Conservation (phyloP, 1,140 invertebrate species). For the Hyles euphorbiae region DNA sequence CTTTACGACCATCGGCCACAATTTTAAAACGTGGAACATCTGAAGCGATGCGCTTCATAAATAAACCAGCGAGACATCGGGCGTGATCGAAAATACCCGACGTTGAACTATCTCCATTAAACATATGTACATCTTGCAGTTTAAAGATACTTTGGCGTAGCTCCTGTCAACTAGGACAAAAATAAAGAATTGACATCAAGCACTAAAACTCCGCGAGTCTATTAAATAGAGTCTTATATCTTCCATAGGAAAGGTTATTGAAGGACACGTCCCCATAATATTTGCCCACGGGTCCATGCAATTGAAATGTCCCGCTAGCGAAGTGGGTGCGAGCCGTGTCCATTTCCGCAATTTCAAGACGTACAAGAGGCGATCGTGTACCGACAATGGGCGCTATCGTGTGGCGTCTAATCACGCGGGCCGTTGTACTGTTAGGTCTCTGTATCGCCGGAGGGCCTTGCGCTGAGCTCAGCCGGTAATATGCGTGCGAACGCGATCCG, state of each 20-base stretch:
- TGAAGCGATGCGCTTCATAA: constrained; percentile 15
- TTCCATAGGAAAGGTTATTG: too few species aligned
- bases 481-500: constrained; percentile 69
- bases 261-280: constrained; percentile 3
- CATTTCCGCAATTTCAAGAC: constrained; percentile 71
- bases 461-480: constrained; percentile 49
- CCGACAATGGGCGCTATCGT: constrained; percentile 71
- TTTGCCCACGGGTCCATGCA: constrained; percentile 41
- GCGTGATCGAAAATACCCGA: too few species aligned
- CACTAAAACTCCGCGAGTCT: too few species aligned
- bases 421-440: constrained; percentile 63
- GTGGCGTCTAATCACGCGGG: constrained; percentile 68
- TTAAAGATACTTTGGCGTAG: too few species aligned
- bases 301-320: constrained; percentile 67
- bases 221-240: too few species aligned
- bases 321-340: constrained; percentile 59
- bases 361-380: constrained; percentile 64
- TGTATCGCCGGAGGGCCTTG: constrained; percentile 35
- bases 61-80: too few species aligned
- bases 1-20: constrained; percentile 58
- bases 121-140: too few species aligned
- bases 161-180: too few species aligned
- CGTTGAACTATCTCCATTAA: too few species aligned
- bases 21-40: constrained; percentile 37
- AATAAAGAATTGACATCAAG: too few species aligned